These are phyloP conservation scores for Orthonyx spaldingii DNA, from an alignment of 2,113 vertebrate genomes.

Conservation along the genomic window DNA sequence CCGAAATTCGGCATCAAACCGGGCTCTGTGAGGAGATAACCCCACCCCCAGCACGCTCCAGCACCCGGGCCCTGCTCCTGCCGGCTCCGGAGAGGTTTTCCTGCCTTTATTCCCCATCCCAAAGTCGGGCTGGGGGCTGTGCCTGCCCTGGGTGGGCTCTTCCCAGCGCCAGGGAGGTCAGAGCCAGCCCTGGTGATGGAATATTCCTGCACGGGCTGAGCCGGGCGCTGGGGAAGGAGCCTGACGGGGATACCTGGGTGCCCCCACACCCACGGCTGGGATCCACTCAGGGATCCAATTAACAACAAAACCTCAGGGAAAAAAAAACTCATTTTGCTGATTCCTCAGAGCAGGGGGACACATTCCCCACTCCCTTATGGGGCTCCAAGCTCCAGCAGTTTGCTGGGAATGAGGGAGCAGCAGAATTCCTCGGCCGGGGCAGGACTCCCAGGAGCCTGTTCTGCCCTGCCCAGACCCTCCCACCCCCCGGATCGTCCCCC, in stretches of 20 bases:
- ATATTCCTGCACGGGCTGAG: neutral
- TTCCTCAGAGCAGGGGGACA: neutral
- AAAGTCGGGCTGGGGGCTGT: neutral
- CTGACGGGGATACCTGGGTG: fast-evolving
- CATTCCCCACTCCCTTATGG: fast-evolving
- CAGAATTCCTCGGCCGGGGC: neutral
- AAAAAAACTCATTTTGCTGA: neutral
- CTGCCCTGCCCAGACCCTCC: neutral
- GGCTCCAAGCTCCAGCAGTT: neutral
- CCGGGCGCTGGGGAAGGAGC: neutral
- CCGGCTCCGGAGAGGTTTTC: neutral
- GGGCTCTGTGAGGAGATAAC: neutral
- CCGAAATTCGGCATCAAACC: too few species aligned
- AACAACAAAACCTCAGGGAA: neutral
- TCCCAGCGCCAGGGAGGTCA: neutral
- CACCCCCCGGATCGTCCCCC: neutral
- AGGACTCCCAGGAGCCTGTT: neutral
- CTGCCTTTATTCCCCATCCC: neutral
- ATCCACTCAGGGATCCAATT: neutral
- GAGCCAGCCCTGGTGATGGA: fast-evolving
- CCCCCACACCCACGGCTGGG: neutral
- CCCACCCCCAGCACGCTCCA: neutral
- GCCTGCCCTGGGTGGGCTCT: neutral
- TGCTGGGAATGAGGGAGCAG: neutral
- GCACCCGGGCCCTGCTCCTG: neutral